These are phyloP conservation scores for Amphipoea lucens DNA, from an alignment of 2,888 invertebrate genomes.

Conservation along the genomic window DNA sequence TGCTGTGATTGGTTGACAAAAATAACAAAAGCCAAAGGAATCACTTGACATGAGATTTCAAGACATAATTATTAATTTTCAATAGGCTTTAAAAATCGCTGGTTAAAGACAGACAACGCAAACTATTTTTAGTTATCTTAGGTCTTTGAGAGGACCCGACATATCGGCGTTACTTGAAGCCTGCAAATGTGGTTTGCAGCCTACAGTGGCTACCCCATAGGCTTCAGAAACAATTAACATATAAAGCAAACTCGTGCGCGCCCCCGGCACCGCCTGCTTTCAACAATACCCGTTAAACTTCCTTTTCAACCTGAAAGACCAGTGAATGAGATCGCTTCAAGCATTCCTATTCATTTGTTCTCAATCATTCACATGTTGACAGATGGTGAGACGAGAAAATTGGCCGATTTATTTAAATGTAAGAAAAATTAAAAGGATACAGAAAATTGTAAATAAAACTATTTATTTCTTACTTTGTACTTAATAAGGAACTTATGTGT, in stretches of 20 bases:
- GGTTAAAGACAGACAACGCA: not conserved
- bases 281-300: conserved; percentile 36
- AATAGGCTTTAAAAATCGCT: not conserved
- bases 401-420: conserved; percentile 49
- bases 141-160: not conserved
- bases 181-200: conserved; percentile 10
- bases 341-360: conserved; percentile 52
- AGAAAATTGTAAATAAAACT: conserved; percentile 72
- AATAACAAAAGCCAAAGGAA: not conserved
- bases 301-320: conserved; percentile 34
- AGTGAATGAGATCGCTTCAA: conserved; percentile 46
- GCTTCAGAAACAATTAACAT: conserved; percentile 12
- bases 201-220: not conserved
- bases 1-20: not conserved
- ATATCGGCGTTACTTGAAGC: not conserved
- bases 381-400: conserved; percentile 54
- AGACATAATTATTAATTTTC: not conserved
- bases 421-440: conserved; percentile 50
- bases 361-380: conserved; percentile 59
- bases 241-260: conserved; percentile 43
- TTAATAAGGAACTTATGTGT: conserved; percentile 71
- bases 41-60: not conserved
- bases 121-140: not conserved
- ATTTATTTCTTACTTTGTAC: conserved; percentile 81
- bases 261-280: conserved; percentile 41